Percentiles rank a stretch among this genome's conserved stretches.
Evolutionary conservation across 2,888 invertebrate genomes (phyloP).

Genomic region (Drosophila yooni): DNA sequence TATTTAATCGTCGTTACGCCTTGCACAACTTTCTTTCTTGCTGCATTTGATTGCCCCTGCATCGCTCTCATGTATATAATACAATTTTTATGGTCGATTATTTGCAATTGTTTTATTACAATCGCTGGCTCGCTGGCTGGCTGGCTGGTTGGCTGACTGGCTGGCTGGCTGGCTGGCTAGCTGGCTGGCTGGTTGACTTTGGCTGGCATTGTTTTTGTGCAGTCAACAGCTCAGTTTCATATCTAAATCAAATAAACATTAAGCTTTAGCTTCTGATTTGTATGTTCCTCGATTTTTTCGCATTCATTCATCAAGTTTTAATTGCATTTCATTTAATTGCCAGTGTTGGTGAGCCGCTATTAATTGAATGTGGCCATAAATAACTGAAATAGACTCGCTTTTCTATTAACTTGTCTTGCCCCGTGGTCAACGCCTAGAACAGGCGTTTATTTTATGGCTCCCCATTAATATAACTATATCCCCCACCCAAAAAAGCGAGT

Average conservation of each 20-base stretch:
- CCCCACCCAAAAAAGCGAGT: neutral
- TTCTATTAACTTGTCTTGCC: constrained; percentile 10
- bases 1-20: neutral
- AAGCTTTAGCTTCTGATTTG: constrained; percentile 1
- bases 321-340: constrained; percentile 57
- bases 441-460: neutral
- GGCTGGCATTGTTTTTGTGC: constrained; percentile 30
- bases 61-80: neutral
- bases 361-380: constrained; percentile 47
- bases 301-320: constrained; percentile 48
- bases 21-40: neutral
- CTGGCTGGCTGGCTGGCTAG: no score
- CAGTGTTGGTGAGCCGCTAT: constrained; percentile 9
- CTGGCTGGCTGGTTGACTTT: no score
- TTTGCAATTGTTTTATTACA: constrained; percentile 50
- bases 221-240: constrained; percentile 37
- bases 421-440: constrained; percentile 5
- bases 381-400: constrained; percentile 7
- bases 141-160: neutral
- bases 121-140: neutral
- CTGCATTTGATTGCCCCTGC: constrained; percentile 15
- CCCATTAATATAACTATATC: neutral
- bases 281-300: constrained; percentile 5
- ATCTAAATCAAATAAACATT: constrained; percentile 34
- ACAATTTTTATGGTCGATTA: constrained; percentile 32